Evolutionary conservation across 2,888 invertebrate genomes (phyloP).

Genomic region (Dryobota labecula): DNA sequence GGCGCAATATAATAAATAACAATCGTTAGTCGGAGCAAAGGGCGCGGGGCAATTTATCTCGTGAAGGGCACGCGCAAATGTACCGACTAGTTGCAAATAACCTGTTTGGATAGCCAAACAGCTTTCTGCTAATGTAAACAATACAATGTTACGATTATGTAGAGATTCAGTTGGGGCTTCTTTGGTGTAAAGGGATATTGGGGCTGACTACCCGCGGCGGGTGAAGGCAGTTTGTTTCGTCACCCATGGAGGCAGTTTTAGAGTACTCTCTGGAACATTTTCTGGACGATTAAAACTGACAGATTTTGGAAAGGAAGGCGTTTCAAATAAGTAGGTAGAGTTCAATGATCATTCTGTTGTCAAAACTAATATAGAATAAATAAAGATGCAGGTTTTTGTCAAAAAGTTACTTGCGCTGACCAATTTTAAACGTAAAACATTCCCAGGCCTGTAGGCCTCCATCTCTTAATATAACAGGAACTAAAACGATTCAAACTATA

Average conservation of each 20-base stretch:
- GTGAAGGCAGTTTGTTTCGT: too few species aligned
- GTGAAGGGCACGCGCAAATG: slow-evolving; percentile 49
- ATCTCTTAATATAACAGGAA: slow-evolving; percentile 3
- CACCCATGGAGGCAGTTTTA: background rate
- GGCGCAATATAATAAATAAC: slow-evolving; percentile 55
- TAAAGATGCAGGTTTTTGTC: background rate
- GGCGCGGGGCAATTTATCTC: slow-evolving; percentile 56
- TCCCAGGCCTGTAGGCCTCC: background rate
- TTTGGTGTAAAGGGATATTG: background rate
- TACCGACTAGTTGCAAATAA: slow-evolving; percentile 15
- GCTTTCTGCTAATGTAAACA: slow-evolving; percentile 39
- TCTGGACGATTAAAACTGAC: background rate
- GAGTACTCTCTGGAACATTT: background rate
- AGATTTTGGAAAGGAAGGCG: background rate
- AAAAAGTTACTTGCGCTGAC: background rate
- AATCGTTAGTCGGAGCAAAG: slow-evolving; percentile 58
- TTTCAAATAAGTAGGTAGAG: background rate
- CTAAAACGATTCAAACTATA: slow-evolving; percentile 6
- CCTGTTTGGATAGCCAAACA: slow-evolving; percentile 1
- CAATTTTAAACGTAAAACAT: background rate
- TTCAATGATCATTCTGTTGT: background rate
- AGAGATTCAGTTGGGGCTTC: background rate
- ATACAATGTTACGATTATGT: background rate
- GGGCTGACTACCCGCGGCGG: too few species aligned
- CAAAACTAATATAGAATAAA: too few species aligned